Percentiles rank a stretch among this genome's conserved stretches.
Conservation (phyloP, 2,113 vertebrate species). For the Chascanopsetta lugubris region DNA sequence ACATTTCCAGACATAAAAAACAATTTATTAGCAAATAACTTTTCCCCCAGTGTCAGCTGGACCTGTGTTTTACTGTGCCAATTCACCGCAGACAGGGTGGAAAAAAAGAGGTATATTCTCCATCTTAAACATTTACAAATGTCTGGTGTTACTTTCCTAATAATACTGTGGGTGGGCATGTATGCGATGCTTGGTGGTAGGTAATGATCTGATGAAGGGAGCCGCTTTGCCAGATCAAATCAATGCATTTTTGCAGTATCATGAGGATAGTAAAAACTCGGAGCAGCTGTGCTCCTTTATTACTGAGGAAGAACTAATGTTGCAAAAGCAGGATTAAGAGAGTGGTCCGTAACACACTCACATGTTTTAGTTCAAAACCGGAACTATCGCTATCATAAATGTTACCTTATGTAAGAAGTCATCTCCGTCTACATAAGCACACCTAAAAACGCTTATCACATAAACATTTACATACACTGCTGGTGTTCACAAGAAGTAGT, state of each 20-base stretch:
- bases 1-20: background rate
- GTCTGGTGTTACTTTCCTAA: background rate
- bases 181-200: background rate
- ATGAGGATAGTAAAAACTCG: background rate
- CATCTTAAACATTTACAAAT: background rate
- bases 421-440: no score
- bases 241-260: background rate
- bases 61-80: background rate
- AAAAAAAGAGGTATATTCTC: background rate
- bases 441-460: no score
- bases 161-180: background rate
- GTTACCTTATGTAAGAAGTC: no score
- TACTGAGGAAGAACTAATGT: background rate
- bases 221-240: background rate
- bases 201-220: background rate
- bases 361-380: background rate
- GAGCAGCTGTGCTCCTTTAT: background rate
- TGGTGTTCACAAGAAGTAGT: no score
- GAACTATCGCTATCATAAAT: no score
- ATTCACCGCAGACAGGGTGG: background rate
- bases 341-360: no score
- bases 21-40: background rate
- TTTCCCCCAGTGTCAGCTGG: background rate
- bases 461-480: no score
- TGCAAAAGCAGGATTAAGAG: background rate